Evolutionary conservation across 2,888 invertebrate genomes (phyloP), one percentile per base, ranked within the genome.

Genomic region (Stenchaetothrips biformis): DNA sequence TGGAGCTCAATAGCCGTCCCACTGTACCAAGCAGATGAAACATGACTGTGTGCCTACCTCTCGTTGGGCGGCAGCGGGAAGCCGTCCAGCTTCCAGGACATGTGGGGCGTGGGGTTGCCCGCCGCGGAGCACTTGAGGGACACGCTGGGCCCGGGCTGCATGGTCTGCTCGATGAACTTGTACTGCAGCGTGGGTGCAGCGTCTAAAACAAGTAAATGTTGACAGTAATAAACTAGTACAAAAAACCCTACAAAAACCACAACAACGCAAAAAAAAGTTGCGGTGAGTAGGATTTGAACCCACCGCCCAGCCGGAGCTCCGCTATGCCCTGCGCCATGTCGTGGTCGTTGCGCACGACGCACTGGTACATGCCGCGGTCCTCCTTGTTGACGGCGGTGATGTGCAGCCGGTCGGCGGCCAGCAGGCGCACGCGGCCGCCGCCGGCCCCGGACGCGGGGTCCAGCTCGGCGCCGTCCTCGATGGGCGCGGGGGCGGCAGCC

Each of bases 321-420:
- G 87, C 87, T 79, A 87, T 85, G 82, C 87, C 87, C 83, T 88
- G 88, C n/a, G 86, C 86, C 84, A 87, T 87, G 82, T 87, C 87
- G 81, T 86, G 85, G 82, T 88, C 87, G 83, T 87, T 88, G 79
- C 86, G 84, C 80, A 86, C 88, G 82, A 88, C 85, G 83, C 88
- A 88, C 83, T 88, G 88, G 84, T 87, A 88, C 87, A 87, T 87
- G 80, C 87, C 87, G 16, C 87, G 86, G 83, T 88, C 88, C 82
- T 88, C 87, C 82, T 87, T 86, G 81, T 85, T 85, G 77, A 88
- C 87, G 81, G 86, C 85, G 82, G 85, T 85, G 81, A 88, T 86
- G 83, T 89, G 88, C 82, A 90, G 87, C 82, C 89, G 88, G 82
- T 89, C 89, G 82, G 88, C 88, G 9, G 89, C 87, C 81, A 87